phyloP scores from a whole-genome alignment of 1,140 invertebrate species.

The Zaprionus africanus region DNA sequence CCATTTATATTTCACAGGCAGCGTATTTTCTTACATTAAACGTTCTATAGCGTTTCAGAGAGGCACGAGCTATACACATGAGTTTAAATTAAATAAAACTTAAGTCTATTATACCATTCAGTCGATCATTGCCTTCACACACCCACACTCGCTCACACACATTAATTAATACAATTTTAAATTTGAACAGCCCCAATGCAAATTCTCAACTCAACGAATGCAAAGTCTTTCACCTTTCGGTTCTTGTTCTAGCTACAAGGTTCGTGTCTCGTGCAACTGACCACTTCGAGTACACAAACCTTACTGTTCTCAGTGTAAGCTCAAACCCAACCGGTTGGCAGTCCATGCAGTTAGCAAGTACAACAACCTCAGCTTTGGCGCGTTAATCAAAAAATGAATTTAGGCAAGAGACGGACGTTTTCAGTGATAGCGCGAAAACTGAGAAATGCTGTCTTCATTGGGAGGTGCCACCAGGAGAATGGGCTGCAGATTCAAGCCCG shows the following conservation, averaged over 20 bases:
- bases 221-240: background rate
- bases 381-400: constrained; percentile 2
- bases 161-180: constrained; percentile 6
- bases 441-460: constrained; percentile 89
- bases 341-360: background rate
- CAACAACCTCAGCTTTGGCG: constrained; percentile 2
- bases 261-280: constrained; percentile 18
- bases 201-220: constrained; percentile 45
- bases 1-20: constrained; percentile 71
- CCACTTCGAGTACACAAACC: background rate
- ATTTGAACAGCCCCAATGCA: constrained; percentile 45
- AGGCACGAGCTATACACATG: constrained; percentile 75
- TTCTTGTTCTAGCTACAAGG: constrained; percentile 2
- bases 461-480: constrained; percentile 87
- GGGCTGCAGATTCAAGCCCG: constrained; percentile 90
- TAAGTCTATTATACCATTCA: constrained; percentile 64
- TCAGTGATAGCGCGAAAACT: constrained; percentile 88
- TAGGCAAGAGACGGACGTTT: background rate
- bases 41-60: constrained; percentile 44
- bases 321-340: background rate
- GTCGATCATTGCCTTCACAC: constrained; percentile 42
- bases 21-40: constrained; percentile 41
- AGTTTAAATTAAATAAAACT: constrained; percentile 57
- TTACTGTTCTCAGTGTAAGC: constrained; percentile 1
- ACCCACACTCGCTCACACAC: constrained; percentile 1